Evolutionary conservation across 1,140 invertebrate genomes (phyloP).

Genomic region (Pseudomyrmex concolor): DNA sequence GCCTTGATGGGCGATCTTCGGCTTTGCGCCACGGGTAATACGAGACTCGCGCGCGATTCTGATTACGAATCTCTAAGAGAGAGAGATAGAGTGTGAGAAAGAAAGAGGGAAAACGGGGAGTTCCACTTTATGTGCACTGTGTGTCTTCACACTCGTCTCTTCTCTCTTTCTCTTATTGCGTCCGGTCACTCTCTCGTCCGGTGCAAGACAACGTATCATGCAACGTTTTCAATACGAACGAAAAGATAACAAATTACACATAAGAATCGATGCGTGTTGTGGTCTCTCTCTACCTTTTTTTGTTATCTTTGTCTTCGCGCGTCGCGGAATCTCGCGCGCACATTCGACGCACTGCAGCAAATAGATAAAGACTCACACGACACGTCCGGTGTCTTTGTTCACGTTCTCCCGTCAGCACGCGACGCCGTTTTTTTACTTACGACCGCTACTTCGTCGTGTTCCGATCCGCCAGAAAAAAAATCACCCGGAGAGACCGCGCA

Average conservation of each 20-base stretch:
- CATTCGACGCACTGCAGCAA: neutral
- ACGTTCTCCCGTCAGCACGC: neutral
- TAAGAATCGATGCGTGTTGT: conserved; percentile 57
- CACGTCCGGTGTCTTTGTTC: neutral
- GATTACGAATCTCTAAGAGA: conserved; percentile 5
- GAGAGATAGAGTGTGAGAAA: neutral
- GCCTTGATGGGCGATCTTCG: neutral
- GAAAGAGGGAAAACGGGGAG: neutral
- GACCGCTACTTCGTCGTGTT: conserved; percentile 35
- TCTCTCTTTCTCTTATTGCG: neutral
- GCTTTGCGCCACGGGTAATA: conserved; percentile 1
- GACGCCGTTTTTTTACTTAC: neutral
- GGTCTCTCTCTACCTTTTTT: no score
- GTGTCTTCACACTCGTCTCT: conserved; percentile 3
- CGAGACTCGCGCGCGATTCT: neutral
- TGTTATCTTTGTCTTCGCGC: conserved; percentile 32
- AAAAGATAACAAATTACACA: conserved; percentile 40
- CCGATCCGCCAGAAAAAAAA: conserved; percentile 60
- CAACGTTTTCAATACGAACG: conserved; percentile 44
- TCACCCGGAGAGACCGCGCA: conserved; percentile 38
- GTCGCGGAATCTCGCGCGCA: neutral
- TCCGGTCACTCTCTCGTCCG: conserved; percentile 20
- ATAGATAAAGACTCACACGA: conserved; percentile 8
- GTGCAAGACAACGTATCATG: conserved; percentile 57
- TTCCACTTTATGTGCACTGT: neutral